Percentiles rank a stretch among this genome's conserved stretches.
Evolutionary conservation across 2,113 vertebrate species (phyloP).

Genomic region (Channa maculata): DNA sequence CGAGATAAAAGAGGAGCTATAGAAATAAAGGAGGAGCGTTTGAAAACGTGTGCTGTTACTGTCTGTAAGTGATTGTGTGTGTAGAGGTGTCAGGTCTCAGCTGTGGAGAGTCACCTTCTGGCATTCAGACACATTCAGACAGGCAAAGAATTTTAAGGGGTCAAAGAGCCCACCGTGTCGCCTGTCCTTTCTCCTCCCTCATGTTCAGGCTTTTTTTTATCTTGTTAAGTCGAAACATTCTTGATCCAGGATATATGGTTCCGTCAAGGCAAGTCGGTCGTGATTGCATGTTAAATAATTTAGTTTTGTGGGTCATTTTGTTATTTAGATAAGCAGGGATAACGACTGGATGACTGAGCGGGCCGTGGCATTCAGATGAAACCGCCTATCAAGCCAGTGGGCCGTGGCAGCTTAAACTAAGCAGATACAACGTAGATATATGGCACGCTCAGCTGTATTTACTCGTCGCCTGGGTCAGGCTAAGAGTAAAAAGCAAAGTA

Average conservation of each 20-base stretch:
- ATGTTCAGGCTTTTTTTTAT: not conserved
- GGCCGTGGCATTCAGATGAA: not conserved
- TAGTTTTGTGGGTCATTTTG: not conserved
- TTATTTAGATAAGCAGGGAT: not conserved
- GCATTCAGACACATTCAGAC: conserved; percentile 23
- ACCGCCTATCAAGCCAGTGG: not conserved
- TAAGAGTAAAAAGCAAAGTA: not conserved
- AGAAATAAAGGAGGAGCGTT: conserved; percentile 2
- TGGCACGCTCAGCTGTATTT: not conserved
- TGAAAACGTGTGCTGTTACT: conserved; percentile 7
- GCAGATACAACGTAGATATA: not conserved
- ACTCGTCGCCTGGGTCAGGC: not conserved
- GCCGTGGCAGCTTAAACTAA: not conserved
- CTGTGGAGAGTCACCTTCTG: conserved; percentile 48
- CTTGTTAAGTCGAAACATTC: no score
- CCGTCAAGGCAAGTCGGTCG: not conserved
- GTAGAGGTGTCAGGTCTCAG: conserved; percentile 23
- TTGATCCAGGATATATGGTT: no score
- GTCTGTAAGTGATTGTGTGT: not conserved
- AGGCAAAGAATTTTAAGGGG: not conserved
- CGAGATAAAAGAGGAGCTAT: conserved; percentile 4
- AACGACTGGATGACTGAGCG: not conserved
- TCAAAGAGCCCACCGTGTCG: conserved; percentile 38
- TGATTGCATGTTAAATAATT: not conserved
- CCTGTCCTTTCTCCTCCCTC: conserved; percentile 12